Conservation (phyloP, 1,140 invertebrate genomes). For the Diorhabda carinulata region DNA sequence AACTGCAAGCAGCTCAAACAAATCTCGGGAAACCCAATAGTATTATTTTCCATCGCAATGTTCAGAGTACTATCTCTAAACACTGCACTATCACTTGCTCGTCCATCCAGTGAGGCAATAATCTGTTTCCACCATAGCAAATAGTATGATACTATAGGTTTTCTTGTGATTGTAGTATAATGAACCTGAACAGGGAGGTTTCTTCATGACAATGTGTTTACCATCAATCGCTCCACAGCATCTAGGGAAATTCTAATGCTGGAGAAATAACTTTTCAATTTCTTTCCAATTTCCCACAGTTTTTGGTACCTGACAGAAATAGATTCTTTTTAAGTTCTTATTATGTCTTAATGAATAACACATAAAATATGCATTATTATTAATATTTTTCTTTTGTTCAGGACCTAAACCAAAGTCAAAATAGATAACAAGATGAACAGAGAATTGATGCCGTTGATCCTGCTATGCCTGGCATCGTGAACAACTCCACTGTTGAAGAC, state of each 20-base stretch:
- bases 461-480: neutral
- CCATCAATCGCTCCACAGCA: constrained; percentile 49
- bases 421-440: constrained; percentile 1
- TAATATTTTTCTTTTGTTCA: constrained; percentile 25
- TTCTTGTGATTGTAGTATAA: constrained; percentile 41
- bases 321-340: constrained; percentile 8
- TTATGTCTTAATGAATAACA: constrained; percentile 17
- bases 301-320: constrained; percentile 20
- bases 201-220: constrained; percentile 39
- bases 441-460: neutral
- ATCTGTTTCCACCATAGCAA: constrained; percentile 48
- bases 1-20: constrained; percentile 13
- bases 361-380: constrained; percentile 15
- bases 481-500: neutral
- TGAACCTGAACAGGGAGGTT: constrained; percentile 22
- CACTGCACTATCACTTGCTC: constrained; percentile 18
- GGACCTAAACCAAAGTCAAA: constrained; percentile 18
- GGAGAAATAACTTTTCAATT: constrained; percentile 22
- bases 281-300: constrained; percentile 25
- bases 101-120: constrained; percentile 45
- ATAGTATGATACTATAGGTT: constrained; percentile 44
- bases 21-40: constrained; percentile 7
- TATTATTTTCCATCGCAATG: constrained; percentile 27
- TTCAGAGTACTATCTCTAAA: constrained; percentile 32
- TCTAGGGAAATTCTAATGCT: constrained; percentile 42